These are phyloP conservation scores for Mormyrops boulengeri DNA, from an alignment of 2,797 vertebrate genomes.

Conservation along the genomic window DNA sequence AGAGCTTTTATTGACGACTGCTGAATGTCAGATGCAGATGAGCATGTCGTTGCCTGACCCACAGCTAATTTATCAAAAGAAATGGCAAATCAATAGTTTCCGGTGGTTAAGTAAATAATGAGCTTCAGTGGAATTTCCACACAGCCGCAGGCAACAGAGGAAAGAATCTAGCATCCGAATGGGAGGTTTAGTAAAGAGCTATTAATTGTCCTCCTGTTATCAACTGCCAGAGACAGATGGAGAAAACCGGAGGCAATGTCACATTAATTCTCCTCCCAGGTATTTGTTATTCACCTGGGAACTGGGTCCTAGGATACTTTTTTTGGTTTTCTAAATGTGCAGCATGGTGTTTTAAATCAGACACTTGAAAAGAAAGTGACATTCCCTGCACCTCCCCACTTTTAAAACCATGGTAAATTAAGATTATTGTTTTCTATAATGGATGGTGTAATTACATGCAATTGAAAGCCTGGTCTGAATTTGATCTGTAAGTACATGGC, in stretches of 20 bases:
- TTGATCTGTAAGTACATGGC: slow-evolving; percentile 33
- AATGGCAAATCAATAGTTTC: slow-evolving; percentile 36
- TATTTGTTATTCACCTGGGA: slow-evolving; percentile 11
- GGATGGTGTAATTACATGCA: slow-evolving; percentile 39
- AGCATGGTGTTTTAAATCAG: not conserved
- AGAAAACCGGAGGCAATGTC: not conserved
- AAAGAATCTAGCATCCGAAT: not conserved
- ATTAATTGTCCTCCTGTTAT: slow-evolving; percentile 16
- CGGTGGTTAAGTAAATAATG: slow-evolving; percentile 22
- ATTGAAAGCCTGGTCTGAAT: slow-evolving; percentile 28
- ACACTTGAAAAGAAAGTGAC: not conserved
- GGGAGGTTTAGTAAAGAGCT: slow-evolving; percentile 2
- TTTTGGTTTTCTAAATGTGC: not conserved
- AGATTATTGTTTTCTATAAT: slow-evolving; percentile 39
- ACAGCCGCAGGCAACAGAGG: not conserved
- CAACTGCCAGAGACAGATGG: slow-evolving; percentile 10
- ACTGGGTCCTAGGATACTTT: not conserved
- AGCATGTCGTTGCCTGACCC: slow-evolving; percentile 17
- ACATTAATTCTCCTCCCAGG: not conserved
- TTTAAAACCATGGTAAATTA: slow-evolving; percentile 32
- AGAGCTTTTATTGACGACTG: slow-evolving; percentile 25
- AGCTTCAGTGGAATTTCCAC: slow-evolving; percentile 2
- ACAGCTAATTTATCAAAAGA: slow-evolving; percentile 42
- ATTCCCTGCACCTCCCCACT: not conserved
- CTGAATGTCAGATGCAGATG: slow-evolving; percentile 34